Evolutionary conservation across 2,888 invertebrate species (phyloP), one percentile per base, ranked within the genome.

Genomic region (Caenorhabditis parvicauda): DNA sequence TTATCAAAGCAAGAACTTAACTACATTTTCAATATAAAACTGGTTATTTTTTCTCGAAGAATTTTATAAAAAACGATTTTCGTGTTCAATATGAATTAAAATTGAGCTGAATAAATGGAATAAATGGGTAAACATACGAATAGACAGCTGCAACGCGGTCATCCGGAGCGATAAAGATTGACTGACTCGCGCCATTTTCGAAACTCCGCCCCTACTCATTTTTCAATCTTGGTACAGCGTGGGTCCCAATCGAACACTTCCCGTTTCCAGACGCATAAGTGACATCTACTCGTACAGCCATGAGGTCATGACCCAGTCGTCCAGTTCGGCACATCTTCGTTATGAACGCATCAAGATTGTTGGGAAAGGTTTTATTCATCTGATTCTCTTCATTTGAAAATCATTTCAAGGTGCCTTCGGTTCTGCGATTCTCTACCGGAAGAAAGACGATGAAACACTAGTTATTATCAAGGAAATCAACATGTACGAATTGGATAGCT

Each of bases 381-480:
- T n/a, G 39, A 21, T 12, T 6, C 24, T 42, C 28, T 45, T 22
- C n/a, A 28, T 39, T 32, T 27, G 42, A 25, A n/a, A 42, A 19
- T 24, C 25, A 21, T 5, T 63, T 59, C 48, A 59, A 84, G 87
- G 87, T 9, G 88, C 89, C 0, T 89, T 88, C 81, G 89, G 89
- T 3, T 87, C 87, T 12, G 89, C 89, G 5, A 85, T 88, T 1
- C 81, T 89, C 14, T 89, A 88, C 79, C 84, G 86, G 25, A 85
- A 87, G 47, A 85, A 86, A 64, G 83, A 85, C 32, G 88, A 88
- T 74, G 87, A 87, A 45, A 85, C 85, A 54, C 79, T 87, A 37
- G 88, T 89, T 19, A 88, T 89, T 2, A 86, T 89, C 51, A 89
- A 89, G 77, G 88, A 89, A 81, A 87, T 89, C 46, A 87, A 88